Evolutionary conservation across 2,113 vertebrate species (phyloP).

Genomic region (Podilymbus podiceps): DNA sequence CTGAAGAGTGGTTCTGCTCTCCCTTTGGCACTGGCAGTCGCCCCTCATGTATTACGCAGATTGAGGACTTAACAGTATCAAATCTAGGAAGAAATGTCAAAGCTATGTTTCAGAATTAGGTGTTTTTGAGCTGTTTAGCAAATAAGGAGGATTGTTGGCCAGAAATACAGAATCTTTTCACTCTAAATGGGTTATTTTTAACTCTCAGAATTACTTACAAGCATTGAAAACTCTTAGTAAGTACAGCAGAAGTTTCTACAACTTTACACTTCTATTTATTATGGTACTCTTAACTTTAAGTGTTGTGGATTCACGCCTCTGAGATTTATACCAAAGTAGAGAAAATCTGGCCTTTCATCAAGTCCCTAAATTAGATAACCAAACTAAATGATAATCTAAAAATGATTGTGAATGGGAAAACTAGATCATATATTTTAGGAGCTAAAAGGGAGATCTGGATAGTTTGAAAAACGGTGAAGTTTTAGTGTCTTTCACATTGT

Average conservation of each 20-base stretch:
- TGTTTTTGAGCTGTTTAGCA: background rate
- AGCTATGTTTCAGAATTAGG: background rate
- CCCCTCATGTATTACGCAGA: fast-evolving
- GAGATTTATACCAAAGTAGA: background rate
- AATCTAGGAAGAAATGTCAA: conserved; percentile 5
- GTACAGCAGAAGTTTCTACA: background rate
- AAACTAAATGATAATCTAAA: background rate
- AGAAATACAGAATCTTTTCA: background rate
- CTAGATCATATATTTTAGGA: background rate
- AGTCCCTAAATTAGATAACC: background rate
- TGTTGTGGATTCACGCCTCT: background rate
- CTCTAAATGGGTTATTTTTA: background rate
- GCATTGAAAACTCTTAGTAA: background rate
- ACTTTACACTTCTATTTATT: background rate
- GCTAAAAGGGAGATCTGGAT: background rate
- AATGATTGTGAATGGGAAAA: background rate
- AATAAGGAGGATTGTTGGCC: background rate
- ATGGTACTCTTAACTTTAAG: background rate
- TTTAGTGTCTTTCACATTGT: background rate
- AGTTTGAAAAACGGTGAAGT: background rate
- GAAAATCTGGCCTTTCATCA: background rate
- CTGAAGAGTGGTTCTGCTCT: background rate
- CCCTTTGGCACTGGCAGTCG: background rate
- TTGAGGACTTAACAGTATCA: background rate
- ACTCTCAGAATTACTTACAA: background rate